Conservation (phyloP, 1,140 invertebrate species). For the Caenorhabditis tropicalis region DNA sequence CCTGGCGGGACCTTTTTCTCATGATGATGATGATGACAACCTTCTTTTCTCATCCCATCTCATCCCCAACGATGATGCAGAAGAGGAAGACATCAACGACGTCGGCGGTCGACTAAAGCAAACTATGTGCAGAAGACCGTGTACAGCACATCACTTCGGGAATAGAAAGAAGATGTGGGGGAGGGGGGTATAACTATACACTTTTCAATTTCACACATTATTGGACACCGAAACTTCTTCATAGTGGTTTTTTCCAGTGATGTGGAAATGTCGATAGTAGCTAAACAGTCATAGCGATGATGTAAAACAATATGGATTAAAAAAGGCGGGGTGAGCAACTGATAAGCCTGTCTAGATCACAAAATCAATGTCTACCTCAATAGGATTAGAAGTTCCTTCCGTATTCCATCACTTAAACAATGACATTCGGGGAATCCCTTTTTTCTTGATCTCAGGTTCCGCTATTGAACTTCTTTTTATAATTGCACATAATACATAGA, state of each 20-base stretch:
- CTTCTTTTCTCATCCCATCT: not conserved
- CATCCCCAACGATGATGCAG: not conserved
- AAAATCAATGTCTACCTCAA: no score
- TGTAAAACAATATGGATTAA: no score
- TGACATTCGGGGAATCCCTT: not conserved
- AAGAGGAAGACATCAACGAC: not conserved
- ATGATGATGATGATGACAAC: not conserved
- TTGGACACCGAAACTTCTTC: not conserved
- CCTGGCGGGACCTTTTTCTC: slow-evolving; percentile 8
- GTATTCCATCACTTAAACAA: not conserved
- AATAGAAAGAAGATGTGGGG: not conserved
- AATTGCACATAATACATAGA: slow-evolving; percentile 8
- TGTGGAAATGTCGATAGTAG: not conserved
- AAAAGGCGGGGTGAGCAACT: no score
- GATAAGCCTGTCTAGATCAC: no score
- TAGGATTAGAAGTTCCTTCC: no score
- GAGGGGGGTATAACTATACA: slow-evolving; percentile 11
- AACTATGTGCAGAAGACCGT: slow-evolving; percentile 13
- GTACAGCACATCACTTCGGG: slow-evolving; percentile 18
- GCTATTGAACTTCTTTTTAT: not conserved
- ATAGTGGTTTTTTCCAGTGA: not conserved
- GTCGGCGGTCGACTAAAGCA: not conserved
- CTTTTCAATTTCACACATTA: slow-evolving; percentile 38
- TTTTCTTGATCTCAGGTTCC: not conserved
- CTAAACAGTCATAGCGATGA: no score